Percentiles rank a stretch among this genome's conserved stretches.
Conservation (phyloP, 2,113 vertebrate species). For the Pungitius pungitius region DNA sequence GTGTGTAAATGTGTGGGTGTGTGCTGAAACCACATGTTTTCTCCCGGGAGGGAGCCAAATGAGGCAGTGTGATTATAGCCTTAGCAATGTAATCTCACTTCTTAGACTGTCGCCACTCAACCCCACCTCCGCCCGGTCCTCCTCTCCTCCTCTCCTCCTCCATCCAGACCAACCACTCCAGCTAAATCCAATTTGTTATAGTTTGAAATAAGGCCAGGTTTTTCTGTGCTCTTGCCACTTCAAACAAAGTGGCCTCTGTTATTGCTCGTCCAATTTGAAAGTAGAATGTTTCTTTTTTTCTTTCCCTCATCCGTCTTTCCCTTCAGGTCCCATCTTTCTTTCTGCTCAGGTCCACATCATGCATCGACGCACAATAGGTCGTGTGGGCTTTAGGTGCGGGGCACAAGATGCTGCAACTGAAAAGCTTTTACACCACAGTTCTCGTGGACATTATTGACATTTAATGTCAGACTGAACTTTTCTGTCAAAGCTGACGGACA, state of each 20-base stretch:
- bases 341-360: constrained; percentile 31
- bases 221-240: constrained; percentile 59
- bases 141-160: constrained; percentile 29
- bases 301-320: constrained; percentile 13
- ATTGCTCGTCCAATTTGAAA: constrained; percentile 62
- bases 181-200: constrained; percentile 76
- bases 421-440: constrained; percentile 14
- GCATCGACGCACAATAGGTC: constrained; percentile 33
- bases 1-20: constrained; percentile 44
- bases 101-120: constrained; percentile 52
- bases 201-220: constrained; percentile 68
- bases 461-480: constrained; percentile 21
- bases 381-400: constrained; percentile 8
- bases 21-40: constrained; percentile 29
- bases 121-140: constrained; percentile 6
- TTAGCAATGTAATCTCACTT: constrained; percentile 66
- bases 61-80: constrained; percentile 66
- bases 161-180: constrained; percentile 53
- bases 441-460: constrained; percentile 25
- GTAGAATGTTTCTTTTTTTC: neutral
- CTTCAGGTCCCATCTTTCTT: constrained; percentile 19
- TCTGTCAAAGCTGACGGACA: neutral
- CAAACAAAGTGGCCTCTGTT: constrained; percentile 63
- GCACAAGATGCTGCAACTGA: constrained; percentile 22
- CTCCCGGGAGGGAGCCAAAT: constrained; percentile 53